Conservation (phyloP, 2,797 vertebrate genomes). For the Eptatretus atami region DNA sequence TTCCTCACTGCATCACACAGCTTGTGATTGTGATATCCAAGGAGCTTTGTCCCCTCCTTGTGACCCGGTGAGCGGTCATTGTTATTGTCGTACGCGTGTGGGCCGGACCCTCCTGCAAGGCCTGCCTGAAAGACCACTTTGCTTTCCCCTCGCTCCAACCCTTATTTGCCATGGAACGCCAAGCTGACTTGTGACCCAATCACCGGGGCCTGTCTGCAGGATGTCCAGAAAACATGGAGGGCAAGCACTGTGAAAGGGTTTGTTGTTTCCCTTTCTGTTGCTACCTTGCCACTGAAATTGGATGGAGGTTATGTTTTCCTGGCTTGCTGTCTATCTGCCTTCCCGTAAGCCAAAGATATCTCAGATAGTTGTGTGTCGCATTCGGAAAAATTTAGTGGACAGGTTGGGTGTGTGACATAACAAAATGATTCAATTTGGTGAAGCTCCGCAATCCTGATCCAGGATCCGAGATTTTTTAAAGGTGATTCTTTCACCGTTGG, state of each 20-base stretch:
- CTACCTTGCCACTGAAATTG: too few relatives aligned
- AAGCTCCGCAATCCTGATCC: too few relatives aligned
- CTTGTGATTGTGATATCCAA: conserved; percentile 28
- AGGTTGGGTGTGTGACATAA: too few relatives aligned
- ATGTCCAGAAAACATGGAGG: conserved; percentile 23
- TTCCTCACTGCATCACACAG: conserved; percentile 14
- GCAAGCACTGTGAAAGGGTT: conserved; percentile 30
- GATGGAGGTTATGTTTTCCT: too few relatives aligned
- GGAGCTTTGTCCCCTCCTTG: conserved; percentile 28
- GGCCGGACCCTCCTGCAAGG: conserved; percentile 26
- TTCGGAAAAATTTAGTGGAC: too few relatives aligned
- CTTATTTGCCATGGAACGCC: conserved; percentile 31
- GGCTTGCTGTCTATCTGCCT: too few relatives aligned
- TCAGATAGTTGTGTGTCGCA: too few relatives aligned
- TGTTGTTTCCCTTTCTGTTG: too few relatives aligned
- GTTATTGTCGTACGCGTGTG: conserved; percentile 19
- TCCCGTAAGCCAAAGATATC: too few relatives aligned
- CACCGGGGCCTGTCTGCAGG: conserved; percentile 18
- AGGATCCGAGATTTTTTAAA: too few relatives aligned
- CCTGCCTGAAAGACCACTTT: conserved; percentile 25
- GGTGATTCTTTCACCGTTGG: too few relatives aligned
- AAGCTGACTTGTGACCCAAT: conserved; percentile 22
- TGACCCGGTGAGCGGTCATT: conserved; percentile 26
- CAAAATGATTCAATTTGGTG: too few relatives aligned
- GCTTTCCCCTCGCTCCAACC: conserved; percentile 30